Percentiles rank a stretch among this genome's conserved stretches.
Evolutionary conservation across 2,888 invertebrate genomes (phyloP).

Genomic region (Stenurella melanura): DNA sequence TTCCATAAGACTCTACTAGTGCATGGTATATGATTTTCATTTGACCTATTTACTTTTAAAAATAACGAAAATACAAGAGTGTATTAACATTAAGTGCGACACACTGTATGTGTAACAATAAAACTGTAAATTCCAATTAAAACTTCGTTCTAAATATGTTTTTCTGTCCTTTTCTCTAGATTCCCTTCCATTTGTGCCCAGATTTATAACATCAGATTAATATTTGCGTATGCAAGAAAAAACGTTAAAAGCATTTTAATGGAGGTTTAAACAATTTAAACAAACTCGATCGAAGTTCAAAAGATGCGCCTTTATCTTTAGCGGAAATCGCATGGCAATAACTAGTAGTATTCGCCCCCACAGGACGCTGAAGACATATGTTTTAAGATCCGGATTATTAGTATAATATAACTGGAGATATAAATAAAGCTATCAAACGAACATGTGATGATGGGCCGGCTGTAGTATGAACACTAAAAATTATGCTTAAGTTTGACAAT

Average conservation of each 20-base stretch:
- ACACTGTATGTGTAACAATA: too few relatives aligned
- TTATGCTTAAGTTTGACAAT: slow-evolving; percentile 56
- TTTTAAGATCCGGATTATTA: slow-evolving; percentile 66
- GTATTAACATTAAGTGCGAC: too few relatives aligned
- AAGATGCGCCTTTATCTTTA: slow-evolving; percentile 64
- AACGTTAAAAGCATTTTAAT: slow-evolving; percentile 51
- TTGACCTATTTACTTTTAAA: too few relatives aligned
- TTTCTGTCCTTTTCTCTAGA: neutral
- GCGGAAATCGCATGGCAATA: slow-evolving; percentile 64
- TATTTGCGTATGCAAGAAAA: slow-evolving; percentile 34
- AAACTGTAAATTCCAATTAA: too few relatives aligned
- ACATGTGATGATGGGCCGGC: slow-evolving; percentile 55
- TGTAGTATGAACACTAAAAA: slow-evolving; percentile 42
- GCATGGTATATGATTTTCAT: too few relatives aligned
- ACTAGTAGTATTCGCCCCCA: slow-evolving; percentile 60
- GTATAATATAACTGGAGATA: slow-evolving; percentile 61
- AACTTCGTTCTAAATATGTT: neutral
- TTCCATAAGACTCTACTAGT: too few relatives aligned
- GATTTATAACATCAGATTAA: slow-evolving; percentile 33
- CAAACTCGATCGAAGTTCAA: slow-evolving; percentile 62
- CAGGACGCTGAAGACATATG: slow-evolving; percentile 60
- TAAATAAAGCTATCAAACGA: slow-evolving; percentile 58
- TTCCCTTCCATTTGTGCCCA: slow-evolving; percentile 9
- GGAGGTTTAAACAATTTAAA: slow-evolving; percentile 53
- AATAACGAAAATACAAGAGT: too few relatives aligned